Evolutionary conservation across 2,113 vertebrate genomes (phyloP).

Genomic region (Spea bombifrons): DNA sequence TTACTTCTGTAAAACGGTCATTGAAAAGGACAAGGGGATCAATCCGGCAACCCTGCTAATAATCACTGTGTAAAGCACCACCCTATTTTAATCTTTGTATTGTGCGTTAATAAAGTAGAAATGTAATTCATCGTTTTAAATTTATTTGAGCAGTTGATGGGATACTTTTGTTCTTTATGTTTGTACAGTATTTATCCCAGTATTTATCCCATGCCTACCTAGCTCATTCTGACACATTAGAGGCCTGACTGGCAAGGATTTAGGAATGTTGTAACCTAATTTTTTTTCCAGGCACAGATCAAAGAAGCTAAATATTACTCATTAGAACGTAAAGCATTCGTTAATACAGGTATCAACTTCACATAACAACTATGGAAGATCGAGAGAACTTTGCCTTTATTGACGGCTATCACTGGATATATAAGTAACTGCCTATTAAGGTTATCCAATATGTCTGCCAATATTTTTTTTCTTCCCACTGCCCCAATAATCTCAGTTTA

Average conservation of each 20-base stretch:
- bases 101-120: no score
- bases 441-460: not conserved
- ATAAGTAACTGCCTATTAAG: not conserved
- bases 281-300: conserved; percentile 8
- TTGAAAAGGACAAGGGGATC: no score
- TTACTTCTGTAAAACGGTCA: no score
- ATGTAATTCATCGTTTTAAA: no score
- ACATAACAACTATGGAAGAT: not conserved
- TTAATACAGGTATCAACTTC: conserved; percentile 16
- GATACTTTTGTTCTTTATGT: not conserved
- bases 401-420: not conserved
- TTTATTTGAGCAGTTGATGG: no score
- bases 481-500: not conserved
- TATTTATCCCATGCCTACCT: not conserved
- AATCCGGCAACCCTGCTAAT: no score
- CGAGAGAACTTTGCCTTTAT: not conserved
- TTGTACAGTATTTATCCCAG: not conserved
- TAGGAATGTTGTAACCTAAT: conserved; percentile 20
- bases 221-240: not conserved
- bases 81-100: no score
- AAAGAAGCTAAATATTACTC: conserved; percentile 13
- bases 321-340: conserved; percentile 20
- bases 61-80: no score
- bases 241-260: conserved; percentile 9
- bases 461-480: no score